These are phyloP conservation scores for Xenotilapia caudafasciata DNA, from an alignment of 2,113 vertebrate species.

Conservation along the genomic window DNA sequence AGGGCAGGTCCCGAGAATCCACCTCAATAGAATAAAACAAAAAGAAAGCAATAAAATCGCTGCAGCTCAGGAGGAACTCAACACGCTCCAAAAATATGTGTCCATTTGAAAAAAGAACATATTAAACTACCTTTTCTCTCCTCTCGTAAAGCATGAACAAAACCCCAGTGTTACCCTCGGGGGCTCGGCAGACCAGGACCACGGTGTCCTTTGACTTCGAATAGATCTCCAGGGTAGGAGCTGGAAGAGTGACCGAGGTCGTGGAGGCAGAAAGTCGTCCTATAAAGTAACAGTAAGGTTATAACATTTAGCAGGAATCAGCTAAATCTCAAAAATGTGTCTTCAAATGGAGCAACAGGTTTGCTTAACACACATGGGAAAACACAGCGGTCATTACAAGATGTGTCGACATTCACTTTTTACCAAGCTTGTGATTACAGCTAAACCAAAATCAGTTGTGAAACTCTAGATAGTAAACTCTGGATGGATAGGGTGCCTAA, in stretches of 20 bases:
- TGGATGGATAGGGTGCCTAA: background rate
- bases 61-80: background rate
- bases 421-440: background rate
- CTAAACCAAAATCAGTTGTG: background rate
- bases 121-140: background rate
- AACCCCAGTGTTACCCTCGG: constrained; percentile 39
- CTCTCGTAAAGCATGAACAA: constrained; percentile 42
- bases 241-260: background rate
- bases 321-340: background rate
- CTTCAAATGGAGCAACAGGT: background rate
- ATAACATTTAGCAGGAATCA: background rate
- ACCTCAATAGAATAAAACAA: constrained; percentile 23
- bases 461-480: background rate
- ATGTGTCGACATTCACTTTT: background rate
- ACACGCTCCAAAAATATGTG: background rate
- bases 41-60: background rate
- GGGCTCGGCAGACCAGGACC: constrained; percentile 51
- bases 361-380: background rate
- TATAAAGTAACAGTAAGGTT: background rate
- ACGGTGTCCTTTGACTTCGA: background rate
- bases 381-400: background rate
- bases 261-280: constrained; percentile 17
- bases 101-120: background rate
- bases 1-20: background rate
- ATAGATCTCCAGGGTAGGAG: constrained; percentile 37